A percentile compares a stretch with the other conserved stretches of the same genome.
These are phyloP conservation scores for Ammodytes dubius DNA, from an alignment of 2,113 vertebrate species.

Conservation along the genomic window DNA sequence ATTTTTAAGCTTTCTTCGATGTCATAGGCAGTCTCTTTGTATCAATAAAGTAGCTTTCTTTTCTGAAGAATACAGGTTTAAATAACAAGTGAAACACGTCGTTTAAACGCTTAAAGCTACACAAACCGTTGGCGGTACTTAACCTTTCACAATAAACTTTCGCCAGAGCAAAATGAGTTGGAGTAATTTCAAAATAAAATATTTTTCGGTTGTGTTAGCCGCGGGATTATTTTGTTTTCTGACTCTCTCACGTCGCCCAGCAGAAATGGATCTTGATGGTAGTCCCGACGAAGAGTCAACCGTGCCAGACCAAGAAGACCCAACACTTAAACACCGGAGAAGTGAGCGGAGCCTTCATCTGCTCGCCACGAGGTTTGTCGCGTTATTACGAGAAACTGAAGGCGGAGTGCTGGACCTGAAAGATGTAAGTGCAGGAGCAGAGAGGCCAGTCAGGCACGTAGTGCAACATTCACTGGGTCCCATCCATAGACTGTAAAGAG, in stretches of 20 bases:
- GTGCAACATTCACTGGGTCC: neutral
- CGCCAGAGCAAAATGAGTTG: rapidly evolving
- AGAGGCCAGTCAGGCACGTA: neutral
- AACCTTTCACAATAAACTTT: slow-evolving; percentile 37
- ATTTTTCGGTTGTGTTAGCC: neutral
- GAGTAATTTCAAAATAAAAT: neutral
- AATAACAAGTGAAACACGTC: neutral
- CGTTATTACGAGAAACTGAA: slow-evolving; percentile 91
- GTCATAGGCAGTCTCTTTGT: neutral
- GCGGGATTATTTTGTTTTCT: slow-evolving; percentile 23
- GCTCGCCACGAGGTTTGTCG: slow-evolving; percentile 92
- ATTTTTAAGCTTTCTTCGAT: rapidly evolving
- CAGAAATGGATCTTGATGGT: slow-evolving; percentile 58
- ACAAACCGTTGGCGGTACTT: neutral
- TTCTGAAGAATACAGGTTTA: rapidly evolving
- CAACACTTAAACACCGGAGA: slow-evolving; percentile 20
- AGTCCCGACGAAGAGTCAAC: slow-evolving; percentile 45
- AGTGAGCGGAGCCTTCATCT: slow-evolving; percentile 88
- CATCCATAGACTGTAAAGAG: neutral
- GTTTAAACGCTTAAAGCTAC: neutral
- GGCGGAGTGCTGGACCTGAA: slow-evolving; percentile 93
- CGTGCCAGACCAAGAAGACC: neutral
- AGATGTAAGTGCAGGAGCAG: slow-evolving; percentile 77
- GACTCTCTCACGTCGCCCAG: neutral
- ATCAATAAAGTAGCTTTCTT: rapidly evolving